phyloP scores from a whole-genome alignment of 2,797 vertebrate species.

The Macropodus opercularis region DNA sequence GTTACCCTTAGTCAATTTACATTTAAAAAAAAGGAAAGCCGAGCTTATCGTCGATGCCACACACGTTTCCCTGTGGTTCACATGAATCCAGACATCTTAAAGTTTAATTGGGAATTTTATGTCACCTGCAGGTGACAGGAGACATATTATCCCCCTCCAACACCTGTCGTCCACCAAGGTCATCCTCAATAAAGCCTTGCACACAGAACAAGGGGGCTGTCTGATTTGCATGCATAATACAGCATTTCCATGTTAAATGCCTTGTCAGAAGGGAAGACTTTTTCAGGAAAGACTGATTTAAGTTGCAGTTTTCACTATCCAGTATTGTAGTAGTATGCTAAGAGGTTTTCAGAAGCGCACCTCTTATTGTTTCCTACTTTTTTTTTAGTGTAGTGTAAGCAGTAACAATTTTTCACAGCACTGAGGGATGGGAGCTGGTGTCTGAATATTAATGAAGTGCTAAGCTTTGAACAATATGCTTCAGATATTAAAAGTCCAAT shows the following conservation, averaged over 20 bases:
- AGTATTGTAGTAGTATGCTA: constrained; percentile 9
- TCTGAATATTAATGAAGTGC: constrained; percentile 56
- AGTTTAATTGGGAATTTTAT: constrained; percentile 80
- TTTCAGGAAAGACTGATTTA: constrained; percentile 38
- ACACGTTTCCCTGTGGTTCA: constrained; percentile 67
- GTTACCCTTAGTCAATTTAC: constrained; percentile 22
- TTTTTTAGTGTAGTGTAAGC: constrained; percentile 22
- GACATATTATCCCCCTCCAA: constrained; percentile 68
- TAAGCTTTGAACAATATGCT: constrained; percentile 55
- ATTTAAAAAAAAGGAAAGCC: constrained; percentile 10
- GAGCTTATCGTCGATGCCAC: constrained; percentile 39
- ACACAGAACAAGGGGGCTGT: constrained; percentile 27
- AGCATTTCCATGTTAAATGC: constrained; percentile 58
- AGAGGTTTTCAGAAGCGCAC: constrained; percentile 16
- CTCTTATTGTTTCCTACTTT: constrained; percentile 23
- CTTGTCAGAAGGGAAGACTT: constrained; percentile 60
- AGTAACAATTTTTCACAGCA: constrained; percentile 16
- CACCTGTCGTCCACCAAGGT: constrained; percentile 80
- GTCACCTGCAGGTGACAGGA: constrained; percentile 71
- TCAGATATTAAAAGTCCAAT: constrained; percentile 51
- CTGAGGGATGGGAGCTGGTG: constrained; percentile 17
- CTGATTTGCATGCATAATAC: constrained; percentile 73
- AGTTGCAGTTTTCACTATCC: constrained; percentile 13
- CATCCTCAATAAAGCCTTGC: constrained; percentile 53
- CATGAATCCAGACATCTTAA: constrained; percentile 66